Evolutionary conservation across 2,113 vertebrate species (phyloP).

Genomic region (Sula dactylatra): DNA sequence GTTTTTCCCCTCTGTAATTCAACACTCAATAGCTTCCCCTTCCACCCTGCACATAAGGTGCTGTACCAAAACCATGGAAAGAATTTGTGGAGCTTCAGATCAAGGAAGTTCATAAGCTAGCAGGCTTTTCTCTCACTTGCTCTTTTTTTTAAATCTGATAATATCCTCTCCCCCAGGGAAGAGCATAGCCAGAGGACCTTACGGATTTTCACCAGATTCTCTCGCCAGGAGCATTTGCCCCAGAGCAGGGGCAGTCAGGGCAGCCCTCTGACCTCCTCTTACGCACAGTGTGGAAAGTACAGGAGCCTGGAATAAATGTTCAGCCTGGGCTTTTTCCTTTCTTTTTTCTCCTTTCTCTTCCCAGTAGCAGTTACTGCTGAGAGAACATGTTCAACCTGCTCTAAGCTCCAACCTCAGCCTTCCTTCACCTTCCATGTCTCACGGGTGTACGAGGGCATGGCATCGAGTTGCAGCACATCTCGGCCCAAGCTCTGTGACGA

Average conservation of each 20-base stretch:
- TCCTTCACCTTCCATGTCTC: background rate
- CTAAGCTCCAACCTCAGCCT: background rate
- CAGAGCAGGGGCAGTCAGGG: background rate
- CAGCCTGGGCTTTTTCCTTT: background rate
- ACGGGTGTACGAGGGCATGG: fast-evolving
- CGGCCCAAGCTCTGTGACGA: background rate
- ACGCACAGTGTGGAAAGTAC: background rate
- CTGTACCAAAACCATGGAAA: slow-evolving; percentile 34
- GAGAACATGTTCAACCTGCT: background rate
- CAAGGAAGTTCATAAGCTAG: slow-evolving; percentile 32
- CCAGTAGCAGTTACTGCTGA: background rate
- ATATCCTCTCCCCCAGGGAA: background rate
- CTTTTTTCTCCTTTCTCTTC: background rate
- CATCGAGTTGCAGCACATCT: background rate
- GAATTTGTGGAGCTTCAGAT: slow-evolving; percentile 41
- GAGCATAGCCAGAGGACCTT: background rate
- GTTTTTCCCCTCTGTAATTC: slow-evolving; percentile 64
- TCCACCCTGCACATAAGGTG: slow-evolving; percentile 54
- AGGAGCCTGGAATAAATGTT: background rate
- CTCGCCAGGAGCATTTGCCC: background rate
- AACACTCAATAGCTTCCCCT: slow-evolving; percentile 60
- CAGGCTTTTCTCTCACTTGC: background rate
- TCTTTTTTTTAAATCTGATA: background rate
- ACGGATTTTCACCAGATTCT: background rate
- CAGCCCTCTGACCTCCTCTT: background rate